These are phyloP conservation scores for Willowsia nigromaculata DNA, from an alignment of 2,888 invertebrate species.

Conservation along the genomic window DNA sequence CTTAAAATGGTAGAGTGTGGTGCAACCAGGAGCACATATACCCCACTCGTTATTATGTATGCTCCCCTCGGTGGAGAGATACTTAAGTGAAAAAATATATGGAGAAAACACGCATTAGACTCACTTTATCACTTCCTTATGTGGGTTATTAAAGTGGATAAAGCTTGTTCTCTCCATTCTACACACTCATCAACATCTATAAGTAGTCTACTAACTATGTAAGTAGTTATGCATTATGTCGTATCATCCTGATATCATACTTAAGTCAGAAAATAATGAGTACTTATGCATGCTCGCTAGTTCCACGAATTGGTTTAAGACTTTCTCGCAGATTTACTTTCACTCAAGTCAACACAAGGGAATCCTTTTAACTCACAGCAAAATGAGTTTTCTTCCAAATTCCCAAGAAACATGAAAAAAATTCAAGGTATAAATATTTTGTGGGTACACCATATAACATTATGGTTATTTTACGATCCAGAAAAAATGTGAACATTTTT, in stretches of 20 bases:
- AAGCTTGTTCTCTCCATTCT: background rate
- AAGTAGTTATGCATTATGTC: background rate
- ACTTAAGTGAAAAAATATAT: background rate
- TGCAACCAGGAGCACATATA: background rate
- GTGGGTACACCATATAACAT: background rate
- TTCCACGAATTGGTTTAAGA: background rate
- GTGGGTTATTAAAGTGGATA: conserved; percentile 30
- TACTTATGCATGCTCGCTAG: conserved; percentile 6
- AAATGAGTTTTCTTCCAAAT: background rate
- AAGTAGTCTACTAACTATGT: background rate
- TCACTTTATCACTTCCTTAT: conserved; percentile 30
- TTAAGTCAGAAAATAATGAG: background rate
- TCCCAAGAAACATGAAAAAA: background rate
- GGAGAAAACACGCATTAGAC: background rate
- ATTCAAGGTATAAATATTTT: background rate
- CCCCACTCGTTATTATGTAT: background rate
- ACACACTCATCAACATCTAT: background rate
- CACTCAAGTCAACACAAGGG: background rate
- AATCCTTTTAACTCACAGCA: background rate
- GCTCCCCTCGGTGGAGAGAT: background rate
- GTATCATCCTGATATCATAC: background rate
- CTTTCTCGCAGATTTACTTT: conserved; percentile 4
- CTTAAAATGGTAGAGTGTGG: background rate
- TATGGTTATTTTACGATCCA: conserved; percentile 9
- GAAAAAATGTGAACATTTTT: background rate